Base-by-base conservation (phyloP, 2,888 invertebrate genomes). In the Noctuana brunneofusca region DNA sequence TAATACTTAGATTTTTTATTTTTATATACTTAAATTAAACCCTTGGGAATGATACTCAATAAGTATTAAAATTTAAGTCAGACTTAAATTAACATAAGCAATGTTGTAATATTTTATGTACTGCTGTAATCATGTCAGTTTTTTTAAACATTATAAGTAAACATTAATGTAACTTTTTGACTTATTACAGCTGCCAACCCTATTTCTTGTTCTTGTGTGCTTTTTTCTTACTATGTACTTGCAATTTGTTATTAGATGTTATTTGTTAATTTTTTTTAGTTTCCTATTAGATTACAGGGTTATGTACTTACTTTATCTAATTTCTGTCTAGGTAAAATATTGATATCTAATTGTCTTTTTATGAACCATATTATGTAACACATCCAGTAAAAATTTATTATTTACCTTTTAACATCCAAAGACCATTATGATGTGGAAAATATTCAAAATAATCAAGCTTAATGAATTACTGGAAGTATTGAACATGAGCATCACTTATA, bases 21-120 rank as follows among this genome's bases (percentile, higher is more conserved):
- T 77, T 75, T 80, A 85, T 89, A 87, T 84, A 83, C 85, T 80
- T 79, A 66, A 69, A 70, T 69, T 73, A 78, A 56, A 46, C 18
- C 22, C 30, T n/a, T 41, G 41, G 30, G 14, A 50, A 27, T 32
- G 52, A 53, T 59, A 52, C 49, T 53, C 43, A 59, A 49, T 24
- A 50, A 50, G 27, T 27, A 52, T 52, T 41, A 52, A 49, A 27
- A 52, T 43, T 56, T 20, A 53, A 59, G 52, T 76, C 71, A 69
- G 41, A 74, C 69, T 69, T 71, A 64, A 41, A 57, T 55, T 55
- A 18, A 2, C 58, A 63, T 56, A 41, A 35, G 53, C 30, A 54
- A 52, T 56, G 35, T 27, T 16, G 22, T 46, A 18, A 52, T 24
- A 4, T 48, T 22, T n/a, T 14, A 14, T 49, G 1, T 18, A 18